Percentiles rank a stretch among this genome's conserved stretches.
Conservation (phyloP, 2,797 vertebrate species). For the Cuniculus paca region DNA sequence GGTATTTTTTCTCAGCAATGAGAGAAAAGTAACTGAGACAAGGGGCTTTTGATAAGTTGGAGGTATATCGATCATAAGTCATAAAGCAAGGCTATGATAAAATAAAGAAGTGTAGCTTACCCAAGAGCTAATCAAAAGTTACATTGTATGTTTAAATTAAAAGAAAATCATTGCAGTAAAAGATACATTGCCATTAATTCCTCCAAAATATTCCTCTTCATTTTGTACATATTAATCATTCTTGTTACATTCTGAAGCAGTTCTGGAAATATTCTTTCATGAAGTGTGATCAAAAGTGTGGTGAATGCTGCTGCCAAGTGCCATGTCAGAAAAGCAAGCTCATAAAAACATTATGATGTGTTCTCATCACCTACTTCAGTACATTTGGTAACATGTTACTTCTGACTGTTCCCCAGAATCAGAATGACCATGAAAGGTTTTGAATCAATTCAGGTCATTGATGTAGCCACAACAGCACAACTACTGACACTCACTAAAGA, state of each 20-base stretch:
- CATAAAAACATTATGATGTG: neutral
- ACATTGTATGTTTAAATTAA: neutral
- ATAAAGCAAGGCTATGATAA: neutral
- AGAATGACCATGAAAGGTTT: neutral
- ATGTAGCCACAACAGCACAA: no score
- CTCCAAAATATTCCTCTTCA: neutral
- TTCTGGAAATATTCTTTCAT: neutral
- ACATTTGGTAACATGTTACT: neutral
- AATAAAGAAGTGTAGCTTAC: neutral
- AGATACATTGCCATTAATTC: neutral
- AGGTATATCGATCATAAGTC: neutral
- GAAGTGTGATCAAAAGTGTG: neutral
- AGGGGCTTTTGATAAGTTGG: neutral
- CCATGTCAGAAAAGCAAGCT: neutral
- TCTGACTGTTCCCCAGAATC: neutral
- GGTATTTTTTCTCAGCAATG: no score
- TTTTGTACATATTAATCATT: neutral
- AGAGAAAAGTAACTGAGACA: no score
- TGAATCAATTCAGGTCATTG: neutral
- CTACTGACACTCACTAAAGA: neutral
- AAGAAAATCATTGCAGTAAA: neutral
- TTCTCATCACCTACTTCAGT: neutral
- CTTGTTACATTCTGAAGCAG: neutral
- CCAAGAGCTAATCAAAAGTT: neutral
- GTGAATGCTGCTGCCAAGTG: neutral